These are phyloP conservation scores for Bungarus multicinctus DNA, from an alignment of 2,113 vertebrate genomes.

Conservation along the genomic window DNA sequence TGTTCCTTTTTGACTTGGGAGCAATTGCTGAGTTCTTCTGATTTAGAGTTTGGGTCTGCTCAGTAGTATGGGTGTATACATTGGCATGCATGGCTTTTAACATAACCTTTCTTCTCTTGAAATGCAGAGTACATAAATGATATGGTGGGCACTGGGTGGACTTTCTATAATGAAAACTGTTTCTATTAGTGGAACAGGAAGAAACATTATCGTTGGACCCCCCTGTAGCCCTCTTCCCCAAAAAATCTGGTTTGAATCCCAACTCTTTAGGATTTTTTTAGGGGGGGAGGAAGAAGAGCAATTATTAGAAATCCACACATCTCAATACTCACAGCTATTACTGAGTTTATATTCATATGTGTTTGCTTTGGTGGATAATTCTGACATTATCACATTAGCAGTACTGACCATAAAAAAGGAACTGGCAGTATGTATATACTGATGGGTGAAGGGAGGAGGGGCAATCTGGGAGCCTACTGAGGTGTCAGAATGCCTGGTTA, in stretches of 20 bases:
- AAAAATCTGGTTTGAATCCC: background rate
- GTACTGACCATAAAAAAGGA: background rate
- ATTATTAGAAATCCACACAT: background rate
- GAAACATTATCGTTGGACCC: background rate
- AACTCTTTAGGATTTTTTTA: background rate
- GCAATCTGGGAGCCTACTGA: background rate
- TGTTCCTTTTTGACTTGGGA: constrained; percentile 67
- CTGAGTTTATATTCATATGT: background rate
- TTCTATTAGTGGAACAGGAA: background rate
- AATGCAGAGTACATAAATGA: background rate
- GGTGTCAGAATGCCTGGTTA: background rate
- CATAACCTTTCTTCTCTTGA: background rate
- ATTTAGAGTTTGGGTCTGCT: constrained; percentile 64
- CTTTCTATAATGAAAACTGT: background rate
- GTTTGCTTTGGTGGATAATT: background rate
- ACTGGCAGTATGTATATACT: background rate
- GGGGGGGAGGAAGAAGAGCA: background rate
- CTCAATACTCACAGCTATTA: background rate
- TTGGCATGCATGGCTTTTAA: constrained; percentile 25
- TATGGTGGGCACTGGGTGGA: background rate
- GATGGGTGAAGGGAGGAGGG: background rate
- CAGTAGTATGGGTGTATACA: constrained; percentile 46
- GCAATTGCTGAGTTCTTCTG: constrained; percentile 62
- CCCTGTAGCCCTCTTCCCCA: background rate
- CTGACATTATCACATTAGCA: background rate